phyloP scores from a whole-genome alignment of 2,888 invertebrate species.

The Euphydryas editha region DNA sequence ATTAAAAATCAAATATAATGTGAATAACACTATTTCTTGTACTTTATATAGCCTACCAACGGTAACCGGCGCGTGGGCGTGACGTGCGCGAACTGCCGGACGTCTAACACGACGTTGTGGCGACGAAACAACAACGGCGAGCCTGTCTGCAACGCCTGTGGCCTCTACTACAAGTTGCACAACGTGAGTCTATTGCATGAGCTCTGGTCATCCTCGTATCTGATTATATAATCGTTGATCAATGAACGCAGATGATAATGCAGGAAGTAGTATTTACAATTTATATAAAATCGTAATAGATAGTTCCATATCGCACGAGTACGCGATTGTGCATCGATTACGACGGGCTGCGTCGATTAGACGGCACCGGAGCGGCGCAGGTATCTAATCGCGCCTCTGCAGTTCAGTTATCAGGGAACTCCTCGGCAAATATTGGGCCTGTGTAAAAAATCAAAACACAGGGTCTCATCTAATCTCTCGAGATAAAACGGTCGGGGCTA shows the following conservation, averaged over 20 bases:
- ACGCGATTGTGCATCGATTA: conserved; percentile 56
- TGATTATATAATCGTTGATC: conserved; percentile 20
- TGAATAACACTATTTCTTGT: not conserved
- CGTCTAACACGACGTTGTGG: conserved; percentile 97
- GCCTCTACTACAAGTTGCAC: conserved; percentile 96
- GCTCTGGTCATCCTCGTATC: conserved; percentile 2
- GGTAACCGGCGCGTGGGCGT: conserved; percentile 88
- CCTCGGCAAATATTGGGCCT: conserved; percentile 81
- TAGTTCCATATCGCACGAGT: conserved; percentile 36
- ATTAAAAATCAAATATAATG: not conserved
- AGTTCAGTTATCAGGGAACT: conserved; percentile 78
- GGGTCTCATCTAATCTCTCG: conserved; percentile 82
- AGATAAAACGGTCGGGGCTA: conserved; percentile 80
- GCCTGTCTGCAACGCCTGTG: conserved; percentile 99
- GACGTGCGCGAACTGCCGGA: conserved; percentile 97
- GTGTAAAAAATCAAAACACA: conserved; percentile 82
- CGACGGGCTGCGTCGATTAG: conserved; percentile 47
- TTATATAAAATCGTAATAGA: conserved; percentile 34
- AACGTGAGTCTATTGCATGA: conserved; percentile 79
- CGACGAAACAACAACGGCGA: conserved; percentile 96
- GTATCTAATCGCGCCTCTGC: conserved; percentile 74
- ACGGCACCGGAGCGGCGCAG: conserved; percentile 49
- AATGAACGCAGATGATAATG: conserved; percentile 37
- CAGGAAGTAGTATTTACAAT: conserved; percentile 22
- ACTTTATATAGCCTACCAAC: conserved; percentile 78